Evolutionary conservation across 2,888 invertebrate genomes (phyloP), one percentile per base, ranked within the genome.

Genomic region (Drosophila subsilvestris): DNA sequence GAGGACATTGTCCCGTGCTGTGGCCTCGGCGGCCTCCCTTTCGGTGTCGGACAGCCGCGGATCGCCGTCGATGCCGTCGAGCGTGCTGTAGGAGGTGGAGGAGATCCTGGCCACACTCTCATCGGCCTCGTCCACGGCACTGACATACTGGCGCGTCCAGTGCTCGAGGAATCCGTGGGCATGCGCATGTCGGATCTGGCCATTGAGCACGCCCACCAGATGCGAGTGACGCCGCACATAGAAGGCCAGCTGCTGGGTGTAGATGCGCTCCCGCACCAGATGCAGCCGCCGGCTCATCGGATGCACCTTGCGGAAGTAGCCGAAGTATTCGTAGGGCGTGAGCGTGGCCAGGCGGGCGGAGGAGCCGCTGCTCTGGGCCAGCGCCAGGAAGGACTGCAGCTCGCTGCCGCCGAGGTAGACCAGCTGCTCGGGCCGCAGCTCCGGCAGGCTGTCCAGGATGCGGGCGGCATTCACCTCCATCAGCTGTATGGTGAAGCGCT

Each of bases 321-420:
- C 89, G 58, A 86, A 90, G 63, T 88, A 90, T 14, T 90, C 90
- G 56, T 88, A 88, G 0, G 89, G 89, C 8, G 86, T 80, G 0
- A 90, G 73, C 8, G 89, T 77, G 3, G 89, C 90, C 50, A 77
- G 59, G 0, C 80, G 80, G 10, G 66, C 25, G 1, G 60, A 20
- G 3, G 53, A 72, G 43, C 84, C 84, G 5, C 69, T 75, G 3
- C 63, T 71, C 1, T 61, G 43, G 1, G 81, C 65, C 10, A 89
- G 12, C 0, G 61, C 49, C 0, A 69, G 62, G 55, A 89, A 90
- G n/a, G 77, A 78, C 14, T 82, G 76, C 45, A 89, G 25, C 50
- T 89, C 82, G 14, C 82, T 82, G 17, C 69, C 78, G 37, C 78
- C 63, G 14, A 89, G 65, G 7, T 80, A 70, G 2, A 43, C 56